These are phyloP conservation scores for Vimba vimba DNA, from an alignment of 2,113 vertebrate species.

Conservation along the genomic window DNA sequence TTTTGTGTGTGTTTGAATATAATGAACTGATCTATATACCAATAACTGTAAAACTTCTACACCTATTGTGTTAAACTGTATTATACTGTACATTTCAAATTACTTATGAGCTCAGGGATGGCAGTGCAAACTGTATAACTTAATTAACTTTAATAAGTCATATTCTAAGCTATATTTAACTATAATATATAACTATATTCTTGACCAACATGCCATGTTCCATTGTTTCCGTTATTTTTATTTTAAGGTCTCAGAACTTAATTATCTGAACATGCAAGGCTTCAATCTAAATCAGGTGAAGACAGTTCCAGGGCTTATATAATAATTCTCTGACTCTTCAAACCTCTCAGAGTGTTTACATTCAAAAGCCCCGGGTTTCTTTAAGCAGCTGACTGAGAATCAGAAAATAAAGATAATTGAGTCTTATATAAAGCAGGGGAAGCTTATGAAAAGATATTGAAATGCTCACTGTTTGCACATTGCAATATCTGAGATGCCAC, in stretches of 20 bases:
- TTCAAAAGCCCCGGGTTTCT: neutral
- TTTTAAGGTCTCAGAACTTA: too few relatives aligned
- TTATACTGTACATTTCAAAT: neutral
- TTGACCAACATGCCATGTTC: neutral
- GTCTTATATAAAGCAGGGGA: neutral
- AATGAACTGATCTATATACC: too few relatives aligned
- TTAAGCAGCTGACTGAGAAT: neutral
- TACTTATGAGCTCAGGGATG: neutral
- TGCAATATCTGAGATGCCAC: neutral
- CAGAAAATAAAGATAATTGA: neutral
- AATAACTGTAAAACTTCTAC: too few relatives aligned
- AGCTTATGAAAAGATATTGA: conserved; percentile 5
- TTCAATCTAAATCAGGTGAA: neutral
- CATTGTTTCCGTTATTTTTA: neutral
- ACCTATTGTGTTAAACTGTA: too few relatives aligned
- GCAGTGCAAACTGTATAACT: neutral
- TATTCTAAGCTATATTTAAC: neutral
- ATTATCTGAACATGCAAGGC: neutral
- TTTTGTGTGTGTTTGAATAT: too few relatives aligned
- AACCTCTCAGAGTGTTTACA: conserved; percentile 23
- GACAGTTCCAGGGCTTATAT: conserved; percentile 7
- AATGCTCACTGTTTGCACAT: neutral
- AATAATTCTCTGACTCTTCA: neutral
- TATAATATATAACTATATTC: neutral
- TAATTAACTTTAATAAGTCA: neutral